Evolutionary conservation across 2,797 vertebrate species (phyloP).

Genomic region (Pipistrellus nathusii): DNA sequence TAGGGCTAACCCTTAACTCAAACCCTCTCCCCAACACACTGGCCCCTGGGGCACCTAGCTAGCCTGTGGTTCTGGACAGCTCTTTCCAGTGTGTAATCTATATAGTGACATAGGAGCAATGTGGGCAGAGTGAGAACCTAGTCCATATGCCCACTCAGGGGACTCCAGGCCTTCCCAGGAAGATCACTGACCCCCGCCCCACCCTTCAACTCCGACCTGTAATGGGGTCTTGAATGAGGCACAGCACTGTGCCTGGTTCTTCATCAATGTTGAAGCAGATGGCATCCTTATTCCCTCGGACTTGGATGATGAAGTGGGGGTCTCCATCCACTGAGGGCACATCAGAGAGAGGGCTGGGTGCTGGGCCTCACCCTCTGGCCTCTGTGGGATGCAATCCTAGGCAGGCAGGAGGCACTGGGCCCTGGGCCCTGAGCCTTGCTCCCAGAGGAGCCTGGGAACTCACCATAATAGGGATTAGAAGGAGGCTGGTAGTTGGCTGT

Average conservation of each 20-base stretch:
- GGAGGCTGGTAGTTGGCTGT: conserved; percentile 47
- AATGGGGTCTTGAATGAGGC: conserved; percentile 91
- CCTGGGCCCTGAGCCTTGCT: neutral
- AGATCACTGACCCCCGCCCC: neutral
- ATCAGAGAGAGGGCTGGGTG: conserved; percentile 44
- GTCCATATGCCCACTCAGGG: neutral
- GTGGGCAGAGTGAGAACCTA: neutral
- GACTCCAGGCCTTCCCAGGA: neutral
- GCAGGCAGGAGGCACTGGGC: neutral
- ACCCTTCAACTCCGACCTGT: conserved; percentile 88
- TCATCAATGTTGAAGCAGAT: conserved; percentile 97
- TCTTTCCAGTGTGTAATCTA: neutral
- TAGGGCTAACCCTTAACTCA: too few relatives aligned
- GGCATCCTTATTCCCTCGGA: conserved; percentile 90
- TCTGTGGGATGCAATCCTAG: neutral
- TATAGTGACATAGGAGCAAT: fast-evolving
- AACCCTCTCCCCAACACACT: neutral
- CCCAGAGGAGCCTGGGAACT: conserved; percentile 21
- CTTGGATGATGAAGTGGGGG: conserved; percentile 95
- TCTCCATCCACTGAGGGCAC: conserved; percentile 94
- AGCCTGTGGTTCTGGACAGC: neutral
- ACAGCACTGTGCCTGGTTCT: conserved; percentile 92
- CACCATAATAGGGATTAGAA: conserved; percentile 69
- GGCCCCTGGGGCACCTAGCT: neutral
- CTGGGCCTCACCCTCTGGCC: neutral